phyloP scores from a whole-genome alignment of 1,140 invertebrate species.

The Plectrocnemia conspersa region DNA sequence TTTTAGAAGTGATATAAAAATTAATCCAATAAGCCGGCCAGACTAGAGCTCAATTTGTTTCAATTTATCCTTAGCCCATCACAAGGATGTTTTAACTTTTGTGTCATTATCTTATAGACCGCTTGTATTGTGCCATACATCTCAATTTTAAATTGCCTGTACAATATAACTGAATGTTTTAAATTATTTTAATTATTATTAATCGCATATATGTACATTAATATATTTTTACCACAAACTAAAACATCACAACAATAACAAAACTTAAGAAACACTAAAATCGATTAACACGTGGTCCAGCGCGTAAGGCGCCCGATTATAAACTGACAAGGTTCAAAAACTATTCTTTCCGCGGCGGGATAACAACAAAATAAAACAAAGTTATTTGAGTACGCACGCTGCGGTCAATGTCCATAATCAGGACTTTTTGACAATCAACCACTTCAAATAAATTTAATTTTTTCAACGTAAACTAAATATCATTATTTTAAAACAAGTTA shows the following conservation, averaged over 20 bases:
- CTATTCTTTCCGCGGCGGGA: slow-evolving; percentile 29
- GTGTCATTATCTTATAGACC: neutral
- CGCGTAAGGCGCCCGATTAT: slow-evolving; percentile 26
- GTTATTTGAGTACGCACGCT: slow-evolving; percentile 28
- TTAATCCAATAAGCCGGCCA: neutral
- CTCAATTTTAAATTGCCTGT: neutral
- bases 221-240: too few relatives aligned
- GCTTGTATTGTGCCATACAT: too few relatives aligned
- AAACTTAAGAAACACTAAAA: too few relatives aligned
- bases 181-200: neutral
- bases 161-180: neutral
- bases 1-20: too few relatives aligned
- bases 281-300: slow-evolving; percentile 17
- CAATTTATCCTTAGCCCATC: slow-evolving; percentile 28
- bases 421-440: too few relatives aligned
- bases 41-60: slow-evolving; percentile 17
- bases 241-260: too few relatives aligned
- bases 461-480: too few relatives aligned
- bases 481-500: too few relatives aligned
- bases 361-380: slow-evolving; percentile 34
- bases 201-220: slow-evolving; percentile 16
- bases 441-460: too few relatives aligned
- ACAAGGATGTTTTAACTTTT: slow-evolving; percentile 12
- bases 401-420: neutral
- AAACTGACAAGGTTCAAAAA: slow-evolving; percentile 35